These are phyloP conservation scores for Hydrocynus forskahlii DNA, from an alignment of 2,797 vertebrate species.

Conservation along the genomic window DNA sequence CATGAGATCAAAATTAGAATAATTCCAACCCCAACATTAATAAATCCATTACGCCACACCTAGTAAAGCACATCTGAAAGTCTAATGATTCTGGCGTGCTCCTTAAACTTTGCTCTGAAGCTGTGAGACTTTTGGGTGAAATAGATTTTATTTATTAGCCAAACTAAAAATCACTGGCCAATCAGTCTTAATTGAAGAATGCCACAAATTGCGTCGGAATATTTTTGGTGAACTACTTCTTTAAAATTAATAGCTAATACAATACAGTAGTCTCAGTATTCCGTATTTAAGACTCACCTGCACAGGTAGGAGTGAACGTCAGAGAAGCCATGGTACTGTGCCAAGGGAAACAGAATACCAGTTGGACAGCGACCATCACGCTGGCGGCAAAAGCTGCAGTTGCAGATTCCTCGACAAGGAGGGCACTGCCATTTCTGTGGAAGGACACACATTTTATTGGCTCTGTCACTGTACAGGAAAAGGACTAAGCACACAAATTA, in stretches of 20 bases:
- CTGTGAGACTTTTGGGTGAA: no score
- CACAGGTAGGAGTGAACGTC: conserved; percentile 79
- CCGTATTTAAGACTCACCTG: conserved; percentile 42
- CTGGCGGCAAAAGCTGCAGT: conserved; percentile 82
- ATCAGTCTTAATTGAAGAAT: no score
- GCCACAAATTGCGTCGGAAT: no score
- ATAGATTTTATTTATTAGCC: no score
- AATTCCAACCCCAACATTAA: not conserved
- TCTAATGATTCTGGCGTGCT: no score
- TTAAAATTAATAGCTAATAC: no score
- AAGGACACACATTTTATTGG: not conserved
- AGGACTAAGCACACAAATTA: no score
- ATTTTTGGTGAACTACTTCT: no score
- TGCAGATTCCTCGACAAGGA: conserved; percentile 80
- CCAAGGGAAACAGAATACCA: conserved; percentile 79
- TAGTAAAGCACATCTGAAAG: no score
- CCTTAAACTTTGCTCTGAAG: no score
- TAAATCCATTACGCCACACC: no score
- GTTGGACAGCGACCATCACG: conserved; percentile 80
- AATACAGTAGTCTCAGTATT: not conserved
- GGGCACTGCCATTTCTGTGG: conserved; percentile 79
- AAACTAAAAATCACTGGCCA: no score
- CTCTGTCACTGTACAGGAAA: not conserved
- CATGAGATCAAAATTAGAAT: not conserved
- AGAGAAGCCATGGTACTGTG: conserved; percentile 78